These are phyloP conservation scores for Falcaria lacertinaria DNA, from an alignment of 2,888 invertebrate species.

Conservation along the genomic window DNA sequence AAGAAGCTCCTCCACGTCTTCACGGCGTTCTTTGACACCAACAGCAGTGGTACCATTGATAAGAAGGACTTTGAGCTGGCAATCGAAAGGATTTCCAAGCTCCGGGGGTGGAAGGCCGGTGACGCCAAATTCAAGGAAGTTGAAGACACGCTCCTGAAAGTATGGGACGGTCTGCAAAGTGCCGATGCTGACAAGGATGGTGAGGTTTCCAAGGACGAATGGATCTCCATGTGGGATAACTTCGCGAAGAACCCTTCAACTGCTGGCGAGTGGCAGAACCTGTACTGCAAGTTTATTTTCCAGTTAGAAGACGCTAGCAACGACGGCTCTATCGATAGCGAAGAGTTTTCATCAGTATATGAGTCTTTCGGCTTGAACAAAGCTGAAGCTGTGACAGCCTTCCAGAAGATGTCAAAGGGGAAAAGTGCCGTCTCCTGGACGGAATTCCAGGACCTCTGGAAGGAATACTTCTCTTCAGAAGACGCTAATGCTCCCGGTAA, in stretches of 20 bases:
- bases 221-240: constrained; percentile 80
- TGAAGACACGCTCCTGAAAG: constrained; percentile 85
- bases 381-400: constrained; percentile 86
- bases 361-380: constrained; percentile 87
- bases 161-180: constrained; percentile 90
- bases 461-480: constrained; percentile 83
- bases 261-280: constrained; percentile 89
- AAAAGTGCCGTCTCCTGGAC: constrained; percentile 85
- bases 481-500: constrained; percentile 52
- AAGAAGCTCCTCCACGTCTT: constrained; percentile 93
- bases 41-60: constrained; percentile 93
- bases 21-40: constrained; percentile 92
- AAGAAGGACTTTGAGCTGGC: constrained; percentile 92
- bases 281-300: constrained; percentile 92
- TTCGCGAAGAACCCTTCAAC: constrained; percentile 81
- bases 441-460: constrained; percentile 89
- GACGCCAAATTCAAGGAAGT: constrained; percentile 87
- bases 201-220: constrained; percentile 78
- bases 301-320: constrained; percentile 91
- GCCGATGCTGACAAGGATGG: constrained; percentile 93
- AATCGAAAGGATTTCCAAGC: constrained; percentile 88
- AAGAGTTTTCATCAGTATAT: constrained; percentile 90
- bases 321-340: constrained; percentile 86
- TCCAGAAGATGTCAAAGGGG: constrained; percentile 88
- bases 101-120: constrained; percentile 88